Evolutionary conservation across 1,140 invertebrate genomes (phyloP).

Genomic region (Chymomyza costata): DNA sequence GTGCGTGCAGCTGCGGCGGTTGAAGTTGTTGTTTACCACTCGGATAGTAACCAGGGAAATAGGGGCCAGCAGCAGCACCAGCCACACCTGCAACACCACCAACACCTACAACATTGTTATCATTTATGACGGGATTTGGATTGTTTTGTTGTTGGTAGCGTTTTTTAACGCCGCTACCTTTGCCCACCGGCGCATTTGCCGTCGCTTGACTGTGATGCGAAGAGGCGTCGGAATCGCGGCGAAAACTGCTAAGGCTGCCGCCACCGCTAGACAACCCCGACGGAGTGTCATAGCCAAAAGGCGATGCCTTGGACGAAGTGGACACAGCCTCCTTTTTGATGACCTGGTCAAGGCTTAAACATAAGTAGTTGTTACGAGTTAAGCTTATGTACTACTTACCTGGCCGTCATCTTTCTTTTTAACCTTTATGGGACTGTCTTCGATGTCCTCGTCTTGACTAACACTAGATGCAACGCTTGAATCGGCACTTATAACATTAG

Average conservation of each 20-base stretch:
- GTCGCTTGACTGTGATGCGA: constrained; percentile 27
- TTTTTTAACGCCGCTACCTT: constrained; percentile 41
- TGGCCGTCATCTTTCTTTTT: constrained; percentile 74
- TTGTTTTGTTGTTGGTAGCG: constrained; percentile 50
- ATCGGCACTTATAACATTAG: constrained; percentile 73
- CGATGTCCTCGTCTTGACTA: constrained; percentile 70
- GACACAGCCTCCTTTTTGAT: constrained; percentile 73
- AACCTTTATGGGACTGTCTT: constrained; percentile 68
- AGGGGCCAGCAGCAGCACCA: constrained; percentile 23
- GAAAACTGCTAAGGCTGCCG: constrained; percentile 50
- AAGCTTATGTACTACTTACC: constrained; percentile 38
- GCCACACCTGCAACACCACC: constrained; percentile 10
- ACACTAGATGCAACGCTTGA: constrained; percentile 74
- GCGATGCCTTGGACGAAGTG: constrained; percentile 65
- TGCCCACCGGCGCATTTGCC: constrained; percentile 25
- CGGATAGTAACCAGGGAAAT: constrained; percentile 64
- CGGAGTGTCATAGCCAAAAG: constrained; percentile 58
- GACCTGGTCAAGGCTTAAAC: constrained; percentile 27
- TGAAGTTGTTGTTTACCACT: constrained; percentile 43
- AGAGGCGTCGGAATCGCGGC: constrained; percentile 54
- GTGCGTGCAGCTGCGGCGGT: constrained; percentile 38
- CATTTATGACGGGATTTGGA: constrained; percentile 35
- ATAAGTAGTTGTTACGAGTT: neutral
- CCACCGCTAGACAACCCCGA: constrained; percentile 16
- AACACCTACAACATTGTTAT: constrained; percentile 18